Base-by-base conservation (phyloP, 2,797 vertebrate genomes). In the Amniataba percoides region DNA sequence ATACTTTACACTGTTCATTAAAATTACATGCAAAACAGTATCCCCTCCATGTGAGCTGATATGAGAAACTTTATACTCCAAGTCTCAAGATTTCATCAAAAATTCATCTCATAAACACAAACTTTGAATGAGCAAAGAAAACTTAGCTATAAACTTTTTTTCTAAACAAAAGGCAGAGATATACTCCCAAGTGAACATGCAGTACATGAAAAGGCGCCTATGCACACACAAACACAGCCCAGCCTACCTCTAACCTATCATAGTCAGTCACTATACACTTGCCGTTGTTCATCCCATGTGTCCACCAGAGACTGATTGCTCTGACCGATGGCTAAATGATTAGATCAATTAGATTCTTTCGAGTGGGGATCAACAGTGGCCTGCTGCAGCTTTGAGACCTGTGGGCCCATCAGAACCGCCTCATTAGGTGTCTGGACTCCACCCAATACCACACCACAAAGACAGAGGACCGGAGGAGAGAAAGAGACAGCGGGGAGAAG, bases 301-400 rank as follows among this genome's bases (percentile, higher is more conserved):
- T 91, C 89, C 93, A 88, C 92, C 88, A 88, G 88, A 94, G 93
- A 92, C 88, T 83, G 83, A 95, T 95, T 92, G 89, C 83, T 92
- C 91, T 92, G 92, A 93, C 92, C 93, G 93, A 93, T 95, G 65
- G 81, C 89, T 95, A 93, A 95, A 94, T 93, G 89, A 95, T 95
- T 93, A 93, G 90, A 95, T 95, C 92, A 94, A 94, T 95, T 95
- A 95, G 86, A 88, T 79, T 71, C 78, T 90, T 90, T 90, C 73
- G 79, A 90, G 83, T 90, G 89, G 81, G 82, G 92, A 92, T 90
- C 85, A 91, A 87, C 86, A 85, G 85, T 23, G 75, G 85, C 80
- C 84, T 89, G 81, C 88, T 74, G 84, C 87, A 93, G 89, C 78
- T 89, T 87, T 75, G 75, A 87, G 87, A 92, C 93, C 91, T 88